Evolutionary conservation across 2,888 invertebrate species (phyloP).

Genomic region (Eretmocerus hayati): DNA sequence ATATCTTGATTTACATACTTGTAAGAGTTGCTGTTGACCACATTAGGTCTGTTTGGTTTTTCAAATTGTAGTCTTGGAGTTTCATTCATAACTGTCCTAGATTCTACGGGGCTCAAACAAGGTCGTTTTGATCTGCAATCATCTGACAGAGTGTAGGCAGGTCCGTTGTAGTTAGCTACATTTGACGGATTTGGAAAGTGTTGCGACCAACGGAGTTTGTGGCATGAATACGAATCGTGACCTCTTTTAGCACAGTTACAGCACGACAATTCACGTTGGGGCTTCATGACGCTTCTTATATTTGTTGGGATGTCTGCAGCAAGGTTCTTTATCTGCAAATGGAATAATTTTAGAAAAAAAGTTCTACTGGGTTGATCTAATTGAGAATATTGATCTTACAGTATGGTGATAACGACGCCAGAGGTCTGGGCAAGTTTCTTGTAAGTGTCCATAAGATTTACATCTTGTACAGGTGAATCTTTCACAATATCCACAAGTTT

Average conservation of each 20-base stretch:
- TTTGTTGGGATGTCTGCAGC: conserved; percentile 34
- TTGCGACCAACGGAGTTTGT: conserved; percentile 35
- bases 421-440: conserved; percentile 61
- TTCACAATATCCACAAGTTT: conserved; percentile 53
- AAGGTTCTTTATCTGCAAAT: conserved; percentile 35
- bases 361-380: no score
- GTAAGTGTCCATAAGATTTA: conserved; percentile 56
- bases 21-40: no score
- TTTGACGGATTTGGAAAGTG: conserved; percentile 36
- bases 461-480: conserved; percentile 55
- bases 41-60: no score
- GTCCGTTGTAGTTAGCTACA: conserved; percentile 30
- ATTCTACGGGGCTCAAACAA: no score
- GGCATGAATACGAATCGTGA: conserved; percentile 40
- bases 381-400: conserved; percentile 43
- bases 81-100: no score
- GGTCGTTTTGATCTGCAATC: no score
- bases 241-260: conserved; percentile 47
- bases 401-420: conserved; percentile 73
- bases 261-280: conserved; percentile 40
- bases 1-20: no score
- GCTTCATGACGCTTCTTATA: conserved; percentile 34
- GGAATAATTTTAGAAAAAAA: conserved; percentile 7
- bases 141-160: no score
- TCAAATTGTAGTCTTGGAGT: no score